Evolutionary conservation across 2,888 invertebrate species (phyloP), one percentile per base, ranked within the genome.

Genomic region (Habrosyne pyritoides): DNA sequence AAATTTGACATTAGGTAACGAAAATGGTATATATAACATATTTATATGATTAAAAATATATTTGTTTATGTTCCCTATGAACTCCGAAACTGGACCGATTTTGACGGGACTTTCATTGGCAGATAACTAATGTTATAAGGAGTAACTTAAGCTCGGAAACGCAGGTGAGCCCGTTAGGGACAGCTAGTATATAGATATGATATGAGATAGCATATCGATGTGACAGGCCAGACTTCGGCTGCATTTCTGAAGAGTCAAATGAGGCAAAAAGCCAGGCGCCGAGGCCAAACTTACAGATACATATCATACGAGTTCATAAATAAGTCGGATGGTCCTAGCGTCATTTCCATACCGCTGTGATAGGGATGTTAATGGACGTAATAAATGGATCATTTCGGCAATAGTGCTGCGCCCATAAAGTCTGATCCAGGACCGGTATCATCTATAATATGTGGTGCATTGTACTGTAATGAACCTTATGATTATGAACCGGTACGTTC

Each of bases 331-430:
- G 63, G 69, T 62, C 64, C 64, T 67, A 65, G 67, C 69, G 73
- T 77, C 77, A 75, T 75, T 77, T 72, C 72, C 75, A 77, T 72
- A 69, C 73, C 62, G 59, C 60, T 53, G 69, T 74, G 72, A 77
- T 77, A 77, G 57, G 75, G 60, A 64, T 69, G 77, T 71, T 77
- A 77, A 77, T 77, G 69, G 69, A 42, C 67, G 66, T 77, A 73
- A 77, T 77, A 75, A 75, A 77, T 75, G 77, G 77, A 75, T 75
- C 63, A 77, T 77, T 77, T 75, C 58, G 63, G 67, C 18, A 18
- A 18, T 66, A 66, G 68, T 65, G 64, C 60, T 69, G 56, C 58
- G 60, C 62, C 63, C 61, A 63, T 71, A 67, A 73, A 74, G 64
- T 69, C 68, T 73, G 66, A 73, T 71, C 70, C 71, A 66, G 69